phyloP scores from a whole-genome alignment of 2,113 vertebrate genomes.

The Origma solitaria region DNA sequence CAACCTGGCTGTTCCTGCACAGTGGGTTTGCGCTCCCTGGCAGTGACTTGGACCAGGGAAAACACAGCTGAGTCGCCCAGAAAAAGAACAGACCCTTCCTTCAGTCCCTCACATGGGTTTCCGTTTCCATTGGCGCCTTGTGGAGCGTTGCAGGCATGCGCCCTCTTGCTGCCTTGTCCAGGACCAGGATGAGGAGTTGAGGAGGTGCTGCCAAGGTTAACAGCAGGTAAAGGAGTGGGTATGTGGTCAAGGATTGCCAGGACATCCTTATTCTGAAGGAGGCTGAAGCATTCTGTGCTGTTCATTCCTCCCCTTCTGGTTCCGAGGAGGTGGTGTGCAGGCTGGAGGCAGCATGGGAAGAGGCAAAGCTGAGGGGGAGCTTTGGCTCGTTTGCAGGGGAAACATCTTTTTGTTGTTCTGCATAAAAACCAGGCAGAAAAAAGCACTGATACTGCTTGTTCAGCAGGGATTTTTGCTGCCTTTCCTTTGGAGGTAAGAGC shows the following conservation, averaged over 20 bases:
- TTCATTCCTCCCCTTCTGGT: not conserved
- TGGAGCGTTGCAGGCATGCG: not conserved
- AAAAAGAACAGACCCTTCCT: not conserved
- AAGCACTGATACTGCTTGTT: not conserved
- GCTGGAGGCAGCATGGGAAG: conserved; percentile 8
- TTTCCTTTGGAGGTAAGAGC: not conserved
- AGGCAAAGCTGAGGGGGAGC: conserved; percentile 4
- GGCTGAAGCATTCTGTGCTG: not conserved
- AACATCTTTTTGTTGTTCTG: not conserved
- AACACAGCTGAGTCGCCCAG: not conserved
- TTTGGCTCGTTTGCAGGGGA: not conserved
- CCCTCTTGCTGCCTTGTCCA: not conserved
- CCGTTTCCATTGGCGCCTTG: not conserved
- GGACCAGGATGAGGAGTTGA: not conserved
- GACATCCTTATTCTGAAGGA: not conserved
- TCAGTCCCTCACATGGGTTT: not conserved
- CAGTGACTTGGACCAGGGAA: not conserved
- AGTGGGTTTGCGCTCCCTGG: not conserved
- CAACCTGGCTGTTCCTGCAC: not conserved
- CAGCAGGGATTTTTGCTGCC: not conserved
- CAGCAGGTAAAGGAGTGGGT: not conserved
- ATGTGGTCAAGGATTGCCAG: not conserved
- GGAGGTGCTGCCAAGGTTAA: not conserved
- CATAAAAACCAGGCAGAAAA: not conserved
- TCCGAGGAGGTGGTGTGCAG: not conserved